Conservation (phyloP, 1,140 invertebrate genomes). For the Vanessa atalanta region DNA sequence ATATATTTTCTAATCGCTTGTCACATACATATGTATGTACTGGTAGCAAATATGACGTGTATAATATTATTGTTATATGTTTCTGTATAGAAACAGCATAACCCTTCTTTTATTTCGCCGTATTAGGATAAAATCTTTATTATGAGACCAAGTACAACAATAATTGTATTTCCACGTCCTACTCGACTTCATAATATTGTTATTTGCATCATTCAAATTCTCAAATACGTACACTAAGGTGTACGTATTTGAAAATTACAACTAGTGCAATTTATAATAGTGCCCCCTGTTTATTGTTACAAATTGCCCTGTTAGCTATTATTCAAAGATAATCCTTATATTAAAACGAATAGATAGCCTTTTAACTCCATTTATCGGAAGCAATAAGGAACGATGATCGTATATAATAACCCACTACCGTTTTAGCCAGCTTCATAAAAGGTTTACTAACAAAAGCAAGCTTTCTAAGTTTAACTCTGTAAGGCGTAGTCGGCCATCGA, state of each 20-base stretch:
- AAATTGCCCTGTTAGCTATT: slow-evolving; percentile 27
- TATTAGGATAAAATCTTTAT: neutral
- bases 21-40: too few species aligned
- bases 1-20: too few species aligned
- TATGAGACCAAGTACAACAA: neutral
- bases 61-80: too few species aligned
- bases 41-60: too few species aligned
- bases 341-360: slow-evolving; percentile 37
- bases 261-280: slow-evolving; percentile 3
- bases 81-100: too few species aligned
- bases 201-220: neutral
- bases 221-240: neutral
- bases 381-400: slow-evolving; percentile 33
- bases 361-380: slow-evolving; percentile 38
- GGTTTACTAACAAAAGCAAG: slow-evolving; percentile 39
- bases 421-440: slow-evolving; percentile 36
- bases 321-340: slow-evolving; percentile 36
- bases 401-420: slow-evolving; percentile 37
- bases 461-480: slow-evolving; percentile 38
- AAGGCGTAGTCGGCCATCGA: slow-evolving; percentile 21
- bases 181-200: neutral
- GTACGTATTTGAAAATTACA: too few species aligned
- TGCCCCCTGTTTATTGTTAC: slow-evolving; percentile 15
- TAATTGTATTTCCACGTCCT: neutral
- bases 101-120: neutral